These are phyloP conservation scores for Megalurothrips usitatus DNA, from an alignment of 2,888 invertebrate genomes.

Conservation along the genomic window DNA sequence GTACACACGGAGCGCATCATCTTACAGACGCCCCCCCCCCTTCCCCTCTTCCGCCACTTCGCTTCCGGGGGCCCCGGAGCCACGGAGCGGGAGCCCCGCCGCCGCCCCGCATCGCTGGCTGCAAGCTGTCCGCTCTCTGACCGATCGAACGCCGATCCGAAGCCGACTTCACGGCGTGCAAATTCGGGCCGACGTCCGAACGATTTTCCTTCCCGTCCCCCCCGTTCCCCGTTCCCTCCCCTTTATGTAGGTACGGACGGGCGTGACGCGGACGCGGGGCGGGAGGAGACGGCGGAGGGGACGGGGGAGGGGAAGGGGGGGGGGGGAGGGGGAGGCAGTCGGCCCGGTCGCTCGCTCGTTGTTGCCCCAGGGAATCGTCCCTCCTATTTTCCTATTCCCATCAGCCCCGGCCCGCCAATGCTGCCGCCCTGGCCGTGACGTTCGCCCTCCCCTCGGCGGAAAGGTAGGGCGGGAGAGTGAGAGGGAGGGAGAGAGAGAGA, in stretches of 20 bases:
- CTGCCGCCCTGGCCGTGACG: no score
- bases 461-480: no score
- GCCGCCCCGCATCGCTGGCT: no score
- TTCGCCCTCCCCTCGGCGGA: no score
- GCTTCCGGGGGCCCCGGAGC: no score
- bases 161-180: no score
- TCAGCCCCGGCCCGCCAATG: slow-evolving; percentile 5
- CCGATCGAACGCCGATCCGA: no score
- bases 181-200: no score
- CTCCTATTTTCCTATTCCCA: slow-evolving; percentile 29
- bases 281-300: not conserved
- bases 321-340: not conserved
- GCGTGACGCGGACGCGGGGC: not conserved
- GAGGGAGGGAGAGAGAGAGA: no score
- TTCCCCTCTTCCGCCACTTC: slow-evolving; percentile 27
- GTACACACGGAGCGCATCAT: not conserved
- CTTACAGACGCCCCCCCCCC: not conserved
- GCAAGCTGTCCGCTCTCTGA: no score
- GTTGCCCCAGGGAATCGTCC: slow-evolving; percentile 27
- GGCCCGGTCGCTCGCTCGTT: not conserved
- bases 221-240: not conserved
- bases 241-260: not conserved
- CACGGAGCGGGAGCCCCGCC: no score
- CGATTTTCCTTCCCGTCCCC: not conserved
- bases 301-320: not conserved